These are phyloP conservation scores for Prionailurus viverrinus DNA, from an alignment of 2,113 vertebrate species.

Conservation along the genomic window DNA sequence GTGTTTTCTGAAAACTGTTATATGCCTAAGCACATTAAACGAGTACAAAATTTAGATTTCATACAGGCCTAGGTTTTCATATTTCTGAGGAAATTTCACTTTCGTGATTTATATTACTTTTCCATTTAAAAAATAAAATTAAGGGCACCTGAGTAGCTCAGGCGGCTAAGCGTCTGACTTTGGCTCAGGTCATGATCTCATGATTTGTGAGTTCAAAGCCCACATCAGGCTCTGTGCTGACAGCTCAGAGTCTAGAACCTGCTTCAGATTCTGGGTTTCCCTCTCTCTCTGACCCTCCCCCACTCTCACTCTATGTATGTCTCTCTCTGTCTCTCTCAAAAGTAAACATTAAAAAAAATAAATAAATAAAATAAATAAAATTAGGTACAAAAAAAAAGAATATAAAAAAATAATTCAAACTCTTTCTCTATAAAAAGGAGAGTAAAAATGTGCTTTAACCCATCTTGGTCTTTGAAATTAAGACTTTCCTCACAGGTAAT, in stretches of 20 bases:
- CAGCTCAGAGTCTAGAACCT: too few species aligned
- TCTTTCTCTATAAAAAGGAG: slow-evolving; percentile 14
- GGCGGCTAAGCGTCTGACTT: too few species aligned
- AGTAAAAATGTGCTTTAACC: background rate
- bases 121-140: slow-evolving; percentile 1
- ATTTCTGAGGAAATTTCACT: slow-evolving; percentile 20
- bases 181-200: too few species aligned
- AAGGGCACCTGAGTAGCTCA: background rate
- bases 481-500: background rate
- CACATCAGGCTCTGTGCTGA: too few species aligned
- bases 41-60: background rate
- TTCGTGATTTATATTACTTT: slow-evolving; percentile 1
- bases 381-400: slow-evolving; percentile 48
- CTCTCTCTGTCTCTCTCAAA: too few species aligned
- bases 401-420: slow-evolving; percentile 3
- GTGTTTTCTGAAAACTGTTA: slow-evolving; percentile 9
- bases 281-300: too few species aligned
- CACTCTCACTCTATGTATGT: too few species aligned
- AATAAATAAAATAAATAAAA: background rate
- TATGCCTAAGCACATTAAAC: background rate
- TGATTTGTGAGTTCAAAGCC: too few species aligned
- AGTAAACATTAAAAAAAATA: too few species aligned
- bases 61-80: background rate
- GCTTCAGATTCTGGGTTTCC: too few species aligned
- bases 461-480: slow-evolving; percentile 7